A percentile compares a stretch with the other conserved stretches of the same genome.
Evolutionary conservation across 2,888 invertebrate genomes (phyloP).

Genomic region (Blastobasis adustella): DNA sequence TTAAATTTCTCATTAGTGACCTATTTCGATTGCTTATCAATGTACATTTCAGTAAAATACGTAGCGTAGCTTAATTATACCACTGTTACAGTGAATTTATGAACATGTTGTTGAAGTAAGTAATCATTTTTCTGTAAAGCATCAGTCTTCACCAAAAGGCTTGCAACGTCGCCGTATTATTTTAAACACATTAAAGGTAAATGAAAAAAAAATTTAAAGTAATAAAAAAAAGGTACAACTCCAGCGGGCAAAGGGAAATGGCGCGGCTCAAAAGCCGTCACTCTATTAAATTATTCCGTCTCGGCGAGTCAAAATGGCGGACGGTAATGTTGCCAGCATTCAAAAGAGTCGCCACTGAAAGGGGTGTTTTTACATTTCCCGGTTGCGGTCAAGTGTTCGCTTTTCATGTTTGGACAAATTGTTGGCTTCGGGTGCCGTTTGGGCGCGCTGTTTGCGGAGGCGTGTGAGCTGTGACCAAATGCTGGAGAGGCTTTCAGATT

Average conservation of each 20-base stretch:
- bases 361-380: conserved; percentile 28
- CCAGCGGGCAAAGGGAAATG: conserved; percentile 25
- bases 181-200: no score
- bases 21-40: no score
- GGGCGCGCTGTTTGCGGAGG: neutral
- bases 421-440: conserved; percentile 16
- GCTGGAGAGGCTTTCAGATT: no score
- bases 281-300: conserved; percentile 68
- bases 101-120: no score
- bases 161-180: no score
- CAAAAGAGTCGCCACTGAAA: conserved; percentile 33
- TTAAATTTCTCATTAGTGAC: no score
- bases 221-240: conserved; percentile 17
- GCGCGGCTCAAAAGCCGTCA: conserved; percentile 42
- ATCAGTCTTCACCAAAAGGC: no score
- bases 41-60: no score
- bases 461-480: no score
- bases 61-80: no score
- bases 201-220: conserved; percentile 5
- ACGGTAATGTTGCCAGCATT: conserved; percentile 53
- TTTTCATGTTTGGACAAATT: conserved; percentile 30
- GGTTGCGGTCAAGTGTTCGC: conserved; percentile 33
- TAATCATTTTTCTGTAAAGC: no score
- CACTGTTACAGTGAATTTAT: no score
- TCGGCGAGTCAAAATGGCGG: conserved; percentile 52